phyloP scores from a whole-genome alignment of 1,140 invertebrate species.

The Zophobas morio region DNA sequence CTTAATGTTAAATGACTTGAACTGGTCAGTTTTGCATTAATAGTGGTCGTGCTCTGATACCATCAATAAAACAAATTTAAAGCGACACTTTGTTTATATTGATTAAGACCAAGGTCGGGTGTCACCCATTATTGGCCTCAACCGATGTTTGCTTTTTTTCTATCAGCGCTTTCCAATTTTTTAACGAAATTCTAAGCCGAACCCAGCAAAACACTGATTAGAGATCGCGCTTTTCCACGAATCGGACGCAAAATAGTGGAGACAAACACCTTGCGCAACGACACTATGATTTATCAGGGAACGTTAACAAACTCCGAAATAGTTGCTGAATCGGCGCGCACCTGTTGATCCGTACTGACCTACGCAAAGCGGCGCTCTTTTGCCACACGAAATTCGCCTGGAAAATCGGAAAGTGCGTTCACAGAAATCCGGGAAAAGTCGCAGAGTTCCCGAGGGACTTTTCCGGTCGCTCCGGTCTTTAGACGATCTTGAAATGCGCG shows the following conservation, averaged over 20 bases:
- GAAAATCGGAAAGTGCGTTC: not conserved
- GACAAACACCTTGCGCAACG: not conserved
- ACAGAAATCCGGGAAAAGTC: too few relatives aligned
- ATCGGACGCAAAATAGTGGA: not conserved
- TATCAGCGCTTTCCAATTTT: not conserved
- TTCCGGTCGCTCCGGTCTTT: constrained; percentile 26
- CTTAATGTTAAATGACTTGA: constrained; percentile 32
- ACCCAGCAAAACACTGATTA: not conserved
- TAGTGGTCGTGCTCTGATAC: constrained; percentile 4
- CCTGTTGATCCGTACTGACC: not conserved
- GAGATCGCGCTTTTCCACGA: not conserved
- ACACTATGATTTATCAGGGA: not conserved
- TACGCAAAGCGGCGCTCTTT: not conserved
- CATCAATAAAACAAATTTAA: constrained; percentile 35
- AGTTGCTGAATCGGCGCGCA: not conserved
- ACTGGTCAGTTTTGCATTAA: constrained; percentile 35
- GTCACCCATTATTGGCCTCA: constrained; percentile 39
- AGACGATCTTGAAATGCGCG: constrained; percentile 14
- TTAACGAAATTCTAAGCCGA: not conserved
- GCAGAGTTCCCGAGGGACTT: not conserved
- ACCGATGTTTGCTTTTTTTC: constrained; percentile 1
- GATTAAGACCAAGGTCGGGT: constrained; percentile 37
- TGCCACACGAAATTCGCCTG: not conserved
- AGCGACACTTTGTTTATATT: constrained; percentile 37
- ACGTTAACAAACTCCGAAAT: not conserved